Percentiles rank a stretch among this genome's conserved stretches.
These are phyloP conservation scores for Drosophila varians DNA, from an alignment of 1,140 invertebrate species.

Conservation along the genomic window DNA sequence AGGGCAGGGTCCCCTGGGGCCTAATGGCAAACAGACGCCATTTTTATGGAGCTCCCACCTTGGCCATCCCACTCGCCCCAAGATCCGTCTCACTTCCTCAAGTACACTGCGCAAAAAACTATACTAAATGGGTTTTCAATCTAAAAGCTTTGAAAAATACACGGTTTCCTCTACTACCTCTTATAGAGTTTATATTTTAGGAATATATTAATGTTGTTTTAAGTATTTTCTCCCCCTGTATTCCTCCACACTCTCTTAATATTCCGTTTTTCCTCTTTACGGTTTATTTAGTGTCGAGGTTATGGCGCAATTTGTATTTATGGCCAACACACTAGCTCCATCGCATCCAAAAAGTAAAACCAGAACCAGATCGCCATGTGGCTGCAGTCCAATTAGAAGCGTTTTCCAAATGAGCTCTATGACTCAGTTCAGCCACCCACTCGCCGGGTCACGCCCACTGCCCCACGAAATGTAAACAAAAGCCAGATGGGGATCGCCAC, in stretches of 20 bases:
- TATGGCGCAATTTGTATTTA: conserved; percentile 81
- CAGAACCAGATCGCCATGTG: conserved; percentile 39
- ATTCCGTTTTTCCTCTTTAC: conserved; percentile 42
- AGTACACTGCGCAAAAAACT: neutral
- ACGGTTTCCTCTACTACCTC: neutral
- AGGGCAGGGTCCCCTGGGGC: conserved; percentile 6
- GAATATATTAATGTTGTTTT: neutral
- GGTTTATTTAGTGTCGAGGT: conserved; percentile 77
- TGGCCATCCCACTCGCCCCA: neutral
- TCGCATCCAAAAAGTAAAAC: neutral
- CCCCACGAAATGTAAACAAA: conserved; percentile 17
- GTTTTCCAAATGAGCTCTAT: conserved; percentile 54
- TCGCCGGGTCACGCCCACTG: conserved; percentile 18
- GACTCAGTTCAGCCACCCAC: conserved; percentile 32
- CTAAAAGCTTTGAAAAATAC: too few relatives aligned
- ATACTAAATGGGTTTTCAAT: too few relatives aligned
- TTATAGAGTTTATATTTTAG: too few relatives aligned
- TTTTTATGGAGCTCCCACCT: conserved; percentile 35
- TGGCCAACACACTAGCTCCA: conserved; percentile 30
- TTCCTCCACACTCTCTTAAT: neutral
- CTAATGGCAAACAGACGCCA: conserved; percentile 62
- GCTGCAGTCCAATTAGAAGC: conserved; percentile 69
- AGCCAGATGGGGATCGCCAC: neutral
- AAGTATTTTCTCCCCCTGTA: neutral
- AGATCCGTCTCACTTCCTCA: neutral